Evolutionary conservation across 2,797 vertebrate genomes (phyloP), one percentile per base, ranked within the genome.

Genomic region (Platalea minor): DNA sequence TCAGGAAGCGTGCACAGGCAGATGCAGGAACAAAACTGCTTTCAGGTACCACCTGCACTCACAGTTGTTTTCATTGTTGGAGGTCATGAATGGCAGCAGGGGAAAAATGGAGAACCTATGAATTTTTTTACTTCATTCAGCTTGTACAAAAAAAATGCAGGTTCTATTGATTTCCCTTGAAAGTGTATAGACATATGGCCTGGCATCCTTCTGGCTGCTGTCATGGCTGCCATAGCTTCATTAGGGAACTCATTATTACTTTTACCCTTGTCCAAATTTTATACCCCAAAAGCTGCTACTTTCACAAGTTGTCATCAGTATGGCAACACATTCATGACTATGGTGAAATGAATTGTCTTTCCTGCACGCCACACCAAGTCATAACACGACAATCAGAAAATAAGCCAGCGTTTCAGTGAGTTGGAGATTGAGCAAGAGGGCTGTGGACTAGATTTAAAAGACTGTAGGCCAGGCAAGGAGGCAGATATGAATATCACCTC

Each of bases 31-130:
- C 45, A 91, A 79, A 91, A 91, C 56, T 41, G 65, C 54, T 87
- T 93, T 92, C 53, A 94, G 75, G 48, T 84, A 73, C 57, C 95
- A 92, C 88, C 92, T 95, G 89, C n/a, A 70, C 8, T 64, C 68
- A 79, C 69, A 77, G 85, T 19, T 93, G 48, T 77, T 91, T 93
- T 74, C 39, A 37, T 81, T 94, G 79, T 79, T 85, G 69, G 65
- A 95, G 73, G 65, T 79, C 86, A 88, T 48, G n/a, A 95, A 83
- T 74, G 63, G 82, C 50, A 85, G 41, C 39, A 89, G 50, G 79
- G 21, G 15, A 51, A 89, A 95, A 86, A 92, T 43, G 60, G 39
- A 95, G 75, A 89, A 88, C 24, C 43, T 48, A 81, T 76, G 25
- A 78, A 20, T 77, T 77, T 50, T 92, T 87, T 78, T 45, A 84